Conservation (phyloP, 2,888 invertebrate genomes). For the Phymatocera aterrima region DNA sequence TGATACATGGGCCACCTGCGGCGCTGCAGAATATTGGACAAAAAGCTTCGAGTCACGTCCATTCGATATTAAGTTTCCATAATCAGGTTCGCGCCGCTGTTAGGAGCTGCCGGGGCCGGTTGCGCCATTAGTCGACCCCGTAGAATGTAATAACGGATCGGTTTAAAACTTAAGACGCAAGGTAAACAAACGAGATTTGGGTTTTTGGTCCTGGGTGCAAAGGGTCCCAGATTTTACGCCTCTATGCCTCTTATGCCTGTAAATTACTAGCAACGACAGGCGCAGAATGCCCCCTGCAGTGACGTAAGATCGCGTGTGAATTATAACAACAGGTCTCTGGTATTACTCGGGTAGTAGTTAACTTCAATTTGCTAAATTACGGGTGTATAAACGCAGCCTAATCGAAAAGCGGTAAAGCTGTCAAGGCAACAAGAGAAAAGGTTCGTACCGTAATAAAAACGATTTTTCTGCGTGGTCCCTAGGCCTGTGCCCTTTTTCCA, state of each 20-base stretch:
- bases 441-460: slow-evolving; percentile 13
- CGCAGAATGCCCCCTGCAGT: slow-evolving; percentile 2
- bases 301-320: slow-evolving; percentile 45
- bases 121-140: slow-evolving; percentile 23
- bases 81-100: slow-evolving; percentile 18
- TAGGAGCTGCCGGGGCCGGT: neutral
- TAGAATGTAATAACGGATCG: slow-evolving; percentile 9
- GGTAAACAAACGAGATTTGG: slow-evolving; percentile 7
- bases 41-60: slow-evolving; percentile 38
- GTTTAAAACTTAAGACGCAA: neutral
- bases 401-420: slow-evolving; percentile 32
- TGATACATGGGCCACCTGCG: slow-evolving; percentile 38
- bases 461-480: neutral
- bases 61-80: slow-evolving; percentile 34
- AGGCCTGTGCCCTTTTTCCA: neutral
- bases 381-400: slow-evolving; percentile 25
- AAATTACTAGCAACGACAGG: neutral
- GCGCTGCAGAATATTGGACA: slow-evolving; percentile 29
- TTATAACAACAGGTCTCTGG: slow-evolving; percentile 43
- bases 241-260: neutral
- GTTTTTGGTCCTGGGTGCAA: neutral
- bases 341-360: slow-evolving; percentile 22
- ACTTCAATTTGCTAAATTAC: slow-evolving; percentile 39
- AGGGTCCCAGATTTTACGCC: neutral
- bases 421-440: slow-evolving; percentile 19